Percentiles rank a stretch among this genome's conserved stretches.
Conservation (phyloP, 2,888 invertebrate genomes). For the Erynnis tages region DNA sequence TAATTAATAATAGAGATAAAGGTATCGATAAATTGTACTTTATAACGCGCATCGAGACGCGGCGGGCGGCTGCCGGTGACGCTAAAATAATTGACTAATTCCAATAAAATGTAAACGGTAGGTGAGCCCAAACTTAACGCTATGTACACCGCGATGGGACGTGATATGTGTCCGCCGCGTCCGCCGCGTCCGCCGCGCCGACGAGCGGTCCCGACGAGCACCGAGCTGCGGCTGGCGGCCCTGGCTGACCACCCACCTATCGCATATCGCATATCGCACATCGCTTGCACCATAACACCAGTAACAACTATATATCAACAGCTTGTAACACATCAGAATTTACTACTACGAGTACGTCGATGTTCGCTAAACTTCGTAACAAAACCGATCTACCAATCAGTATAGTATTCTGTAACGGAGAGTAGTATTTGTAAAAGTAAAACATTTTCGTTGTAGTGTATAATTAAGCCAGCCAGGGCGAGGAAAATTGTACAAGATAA, state of each 20-base stretch:
- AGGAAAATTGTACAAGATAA: conserved; percentile 26
- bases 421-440: conserved; percentile 22
- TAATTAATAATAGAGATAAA: conserved; percentile 51
- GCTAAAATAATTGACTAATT: conserved; percentile 38
- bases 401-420: conserved; percentile 8
- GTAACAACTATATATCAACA: too few relatives aligned
- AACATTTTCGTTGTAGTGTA: conserved; percentile 38
- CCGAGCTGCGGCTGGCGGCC: conserved; percentile 32
- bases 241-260: conserved; percentile 3
- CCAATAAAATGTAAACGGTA: conserved; percentile 25
- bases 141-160: conserved; percentile 14
- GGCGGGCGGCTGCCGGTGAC: conserved; percentile 33
- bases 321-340: too few relatives aligned
- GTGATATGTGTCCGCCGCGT: conserved; percentile 26
- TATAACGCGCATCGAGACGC: conserved; percentile 48
- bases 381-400: conserved; percentile 5
- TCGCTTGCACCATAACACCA: too few relatives aligned
- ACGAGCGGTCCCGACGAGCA: conserved; percentile 4
- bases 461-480: conserved; percentile 41
- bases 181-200: conserved; percentile 34
- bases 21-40: conserved; percentile 65
- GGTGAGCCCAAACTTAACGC: conserved; percentile 25
- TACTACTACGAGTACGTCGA: background rate
- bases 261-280: too few relatives aligned
- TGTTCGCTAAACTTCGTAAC: conserved; percentile 8